phyloP scores from a whole-genome alignment of 1,140 invertebrate species.

The Drosophila jambulina region DNA sequence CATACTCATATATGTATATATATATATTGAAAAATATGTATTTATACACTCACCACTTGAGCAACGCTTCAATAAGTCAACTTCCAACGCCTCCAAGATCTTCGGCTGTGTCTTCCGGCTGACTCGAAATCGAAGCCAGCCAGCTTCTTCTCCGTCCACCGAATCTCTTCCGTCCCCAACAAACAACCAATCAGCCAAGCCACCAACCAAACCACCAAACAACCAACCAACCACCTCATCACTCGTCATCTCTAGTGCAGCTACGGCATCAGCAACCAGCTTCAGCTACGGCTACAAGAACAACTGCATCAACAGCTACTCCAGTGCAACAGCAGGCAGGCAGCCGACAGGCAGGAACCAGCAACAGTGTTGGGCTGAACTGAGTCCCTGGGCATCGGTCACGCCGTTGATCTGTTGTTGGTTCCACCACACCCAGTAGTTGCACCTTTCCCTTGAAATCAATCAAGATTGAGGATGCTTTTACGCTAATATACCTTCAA shows the following conservation, averaged over 20 bases:
- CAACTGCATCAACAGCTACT: slow-evolving; percentile 32
- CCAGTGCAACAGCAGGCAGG: slow-evolving; percentile 33
- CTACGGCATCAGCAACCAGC: slow-evolving; percentile 49
- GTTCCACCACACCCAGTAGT: slow-evolving; percentile 26
- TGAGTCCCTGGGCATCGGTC: too few species aligned
- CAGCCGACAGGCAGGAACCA: slow-evolving; percentile 9
- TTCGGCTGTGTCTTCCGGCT: slow-evolving; percentile 30
- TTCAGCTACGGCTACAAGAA: slow-evolving; percentile 38
- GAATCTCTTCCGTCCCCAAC: slow-evolving; percentile 45
- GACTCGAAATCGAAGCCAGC: slow-evolving; percentile 1
- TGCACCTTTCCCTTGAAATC: slow-evolving; percentile 39
- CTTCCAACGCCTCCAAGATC: slow-evolving; percentile 42
- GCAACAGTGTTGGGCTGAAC: slow-evolving; percentile 12
- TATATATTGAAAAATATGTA: slow-evolving; percentile 10
- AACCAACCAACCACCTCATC: slow-evolving; percentile 54
- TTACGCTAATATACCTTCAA: slow-evolving; percentile 46
- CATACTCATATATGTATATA: slow-evolving; percentile 18
- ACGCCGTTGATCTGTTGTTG: slow-evolving; percentile 9
- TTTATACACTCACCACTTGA: slow-evolving; percentile 26
- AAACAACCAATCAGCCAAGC: slow-evolving; percentile 50
- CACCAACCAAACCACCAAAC: slow-evolving; percentile 49
- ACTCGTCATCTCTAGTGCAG: slow-evolving; percentile 53
- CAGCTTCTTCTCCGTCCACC: slow-evolving; percentile 10
- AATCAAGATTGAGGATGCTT: slow-evolving; percentile 42
- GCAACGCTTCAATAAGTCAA: slow-evolving; percentile 49